Conservation (phyloP, 2,888 invertebrate species). For the Junonia oenone region DNA sequence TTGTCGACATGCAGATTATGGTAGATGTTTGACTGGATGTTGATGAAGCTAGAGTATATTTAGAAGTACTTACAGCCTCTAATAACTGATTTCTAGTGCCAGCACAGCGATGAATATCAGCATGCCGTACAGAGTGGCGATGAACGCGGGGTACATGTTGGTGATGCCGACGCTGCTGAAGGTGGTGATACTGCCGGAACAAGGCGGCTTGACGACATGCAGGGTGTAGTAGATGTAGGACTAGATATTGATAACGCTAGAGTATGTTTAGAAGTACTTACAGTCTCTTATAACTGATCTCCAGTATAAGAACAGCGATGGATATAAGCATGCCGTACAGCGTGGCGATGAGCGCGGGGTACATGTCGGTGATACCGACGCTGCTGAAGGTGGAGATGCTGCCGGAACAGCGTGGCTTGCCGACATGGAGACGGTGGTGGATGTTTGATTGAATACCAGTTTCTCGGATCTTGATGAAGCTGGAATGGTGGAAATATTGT, state of each 20-base stretch:
- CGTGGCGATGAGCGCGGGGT: slow-evolving; percentile 73
- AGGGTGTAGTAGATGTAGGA: slow-evolving; percentile 71
- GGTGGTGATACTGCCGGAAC: slow-evolving; percentile 73
- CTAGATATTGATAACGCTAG: slow-evolving; percentile 63
- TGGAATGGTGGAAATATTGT: too few relatives aligned
- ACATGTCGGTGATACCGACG: slow-evolving; percentile 79
- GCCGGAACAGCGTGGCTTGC: slow-evolving; percentile 79
- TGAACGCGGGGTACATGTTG: slow-evolving; percentile 75
- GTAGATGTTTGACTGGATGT: slow-evolving; percentile 68
- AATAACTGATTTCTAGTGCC: slow-evolving; percentile 53
- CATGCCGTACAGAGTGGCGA: slow-evolving; percentile 70
- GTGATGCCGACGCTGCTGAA: slow-evolving; percentile 82
- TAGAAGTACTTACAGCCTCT: too few relatives aligned
- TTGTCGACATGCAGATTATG: slow-evolving; percentile 78
- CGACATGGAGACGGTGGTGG: slow-evolving; percentile 78
- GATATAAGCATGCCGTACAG: slow-evolving; percentile 66
- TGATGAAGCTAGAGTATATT: slow-evolving; percentile 57
- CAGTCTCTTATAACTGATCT: slow-evolving; percentile 54
- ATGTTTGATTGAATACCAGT: slow-evolving; percentile 71
- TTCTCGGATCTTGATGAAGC: slow-evolving; percentile 73
- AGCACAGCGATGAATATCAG: slow-evolving; percentile 59
- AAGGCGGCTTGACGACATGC: slow-evolving; percentile 80
- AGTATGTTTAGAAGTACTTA: too few relatives aligned
- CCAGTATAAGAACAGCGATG: slow-evolving; percentile 54
- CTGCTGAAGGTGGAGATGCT: slow-evolving; percentile 80